phyloP scores from a whole-genome alignment of 1,140 invertebrate genomes.

The Pogonomyrmex barbatus region DNA sequence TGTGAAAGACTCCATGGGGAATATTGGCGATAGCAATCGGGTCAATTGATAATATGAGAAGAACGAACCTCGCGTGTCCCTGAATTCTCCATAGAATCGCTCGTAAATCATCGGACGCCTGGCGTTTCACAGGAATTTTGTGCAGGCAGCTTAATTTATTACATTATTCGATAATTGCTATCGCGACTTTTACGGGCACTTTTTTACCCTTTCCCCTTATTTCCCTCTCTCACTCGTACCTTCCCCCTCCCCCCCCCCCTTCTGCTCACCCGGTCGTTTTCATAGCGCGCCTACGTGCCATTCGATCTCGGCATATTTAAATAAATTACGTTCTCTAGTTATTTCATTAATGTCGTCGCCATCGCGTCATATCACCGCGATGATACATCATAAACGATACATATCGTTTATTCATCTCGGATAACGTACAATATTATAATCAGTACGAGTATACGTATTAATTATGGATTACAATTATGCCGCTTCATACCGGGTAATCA shows the following conservation, averaged over 20 bases:
- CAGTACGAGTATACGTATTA: conserved; percentile 43
- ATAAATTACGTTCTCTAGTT: conserved; percentile 51
- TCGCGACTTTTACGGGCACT: conserved; percentile 19
- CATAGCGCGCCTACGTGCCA: conserved; percentile 10
- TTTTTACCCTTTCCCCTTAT: neutral
- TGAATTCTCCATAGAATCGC: conserved; percentile 54
- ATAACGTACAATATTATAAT: conserved; percentile 55
- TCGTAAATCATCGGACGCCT: conserved; percentile 59
- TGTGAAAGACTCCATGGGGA: conserved; percentile 47
- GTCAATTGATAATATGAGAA: conserved; percentile 66
- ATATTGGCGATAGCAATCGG: conserved; percentile 68
- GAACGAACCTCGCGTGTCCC: conserved; percentile 63
- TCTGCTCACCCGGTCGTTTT: neutral
- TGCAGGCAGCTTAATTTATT: conserved; percentile 56
- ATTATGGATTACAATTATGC: conserved; percentile 55
- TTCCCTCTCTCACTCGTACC: neutral
- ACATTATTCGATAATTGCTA: conserved; percentile 50
- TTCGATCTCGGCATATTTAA: conserved; percentile 53
- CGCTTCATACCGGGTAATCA: conserved; percentile 35
- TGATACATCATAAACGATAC: conserved; percentile 50
- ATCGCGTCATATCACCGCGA: conserved; percentile 13
- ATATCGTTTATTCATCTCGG: conserved; percentile 55
- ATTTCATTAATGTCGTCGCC: conserved; percentile 53
- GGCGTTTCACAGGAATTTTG: conserved; percentile 43
- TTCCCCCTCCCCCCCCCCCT: neutral